These are phyloP conservation scores for Chelon labrosus DNA, from an alignment of 2,797 vertebrate species.

Conservation along the genomic window DNA sequence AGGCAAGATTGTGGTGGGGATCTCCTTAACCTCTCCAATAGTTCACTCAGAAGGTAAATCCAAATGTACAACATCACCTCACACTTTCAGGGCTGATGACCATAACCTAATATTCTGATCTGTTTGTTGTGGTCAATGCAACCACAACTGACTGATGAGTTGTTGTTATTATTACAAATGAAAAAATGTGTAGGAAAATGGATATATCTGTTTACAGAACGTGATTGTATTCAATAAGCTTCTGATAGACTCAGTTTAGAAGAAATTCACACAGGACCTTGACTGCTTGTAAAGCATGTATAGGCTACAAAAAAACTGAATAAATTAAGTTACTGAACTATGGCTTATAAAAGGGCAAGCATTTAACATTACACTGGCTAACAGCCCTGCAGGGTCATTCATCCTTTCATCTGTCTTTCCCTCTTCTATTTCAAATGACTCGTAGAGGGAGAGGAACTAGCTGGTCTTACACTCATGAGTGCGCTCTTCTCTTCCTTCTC, in stretches of 20 bases:
- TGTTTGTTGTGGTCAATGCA: neutral
- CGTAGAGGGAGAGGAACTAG: no score
- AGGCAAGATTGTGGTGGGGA: neutral
- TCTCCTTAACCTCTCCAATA: neutral
- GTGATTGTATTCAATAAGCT: neutral
- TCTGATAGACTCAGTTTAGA: neutral
- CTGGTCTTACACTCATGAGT: no score
- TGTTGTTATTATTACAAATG: neutral
- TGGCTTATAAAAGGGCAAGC: neutral
- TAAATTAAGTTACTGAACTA: neutral
- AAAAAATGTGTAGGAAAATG: neutral
- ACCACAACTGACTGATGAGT: neutral
- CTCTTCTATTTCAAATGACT: neutral
- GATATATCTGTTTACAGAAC: neutral
- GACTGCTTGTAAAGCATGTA: neutral
- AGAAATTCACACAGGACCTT: neutral
- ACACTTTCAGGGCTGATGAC: neutral
- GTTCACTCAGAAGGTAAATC: constrained; percentile 34
- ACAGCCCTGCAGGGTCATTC: neutral
- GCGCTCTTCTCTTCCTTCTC: no score
- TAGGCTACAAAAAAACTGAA: neutral
- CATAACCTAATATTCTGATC: neutral
- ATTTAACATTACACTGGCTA: neutral
- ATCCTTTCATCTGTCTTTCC: neutral
- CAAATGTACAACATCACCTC: neutral